Percentiles rank a stretch among this genome's conserved stretches.
These are phyloP conservation scores for Rhabdornis inornatus DNA, from an alignment of 2,113 vertebrate species.

Conservation along the genomic window DNA sequence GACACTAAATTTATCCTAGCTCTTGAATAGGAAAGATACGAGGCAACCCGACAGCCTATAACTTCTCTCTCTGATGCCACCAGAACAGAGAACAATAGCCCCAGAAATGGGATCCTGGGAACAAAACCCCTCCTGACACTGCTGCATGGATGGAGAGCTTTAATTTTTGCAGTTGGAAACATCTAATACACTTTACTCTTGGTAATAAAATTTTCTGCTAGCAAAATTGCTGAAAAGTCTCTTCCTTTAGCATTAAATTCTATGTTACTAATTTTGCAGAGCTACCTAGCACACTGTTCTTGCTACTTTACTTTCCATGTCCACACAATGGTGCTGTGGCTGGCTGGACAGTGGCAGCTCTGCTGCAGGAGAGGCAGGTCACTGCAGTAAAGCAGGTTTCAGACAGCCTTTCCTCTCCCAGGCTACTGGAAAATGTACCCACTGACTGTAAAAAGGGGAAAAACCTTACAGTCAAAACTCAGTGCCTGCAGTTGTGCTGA, in stretches of 20 bases:
- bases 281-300: background rate
- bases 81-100: background rate
- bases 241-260: background rate
- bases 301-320: background rate
- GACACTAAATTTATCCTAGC: background rate
- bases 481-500: background rate
- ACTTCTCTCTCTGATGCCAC: background rate
- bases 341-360: background rate
- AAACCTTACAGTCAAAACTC: background rate
- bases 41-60: background rate
- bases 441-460: background rate
- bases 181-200: background rate
- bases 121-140: background rate
- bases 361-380: background rate
- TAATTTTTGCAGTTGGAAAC: background rate
- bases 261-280: background rate
- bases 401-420: background rate
- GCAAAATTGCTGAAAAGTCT: background rate
- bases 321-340: background rate
- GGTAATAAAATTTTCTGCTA: background rate
- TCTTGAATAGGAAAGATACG: background rate
- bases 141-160: background rate
- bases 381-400: background rate
- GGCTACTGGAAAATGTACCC: background rate
- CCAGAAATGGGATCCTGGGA: background rate